Evolutionary conservation across 2,113 vertebrate species (phyloP).

Genomic region (Labeo rohita): DNA sequence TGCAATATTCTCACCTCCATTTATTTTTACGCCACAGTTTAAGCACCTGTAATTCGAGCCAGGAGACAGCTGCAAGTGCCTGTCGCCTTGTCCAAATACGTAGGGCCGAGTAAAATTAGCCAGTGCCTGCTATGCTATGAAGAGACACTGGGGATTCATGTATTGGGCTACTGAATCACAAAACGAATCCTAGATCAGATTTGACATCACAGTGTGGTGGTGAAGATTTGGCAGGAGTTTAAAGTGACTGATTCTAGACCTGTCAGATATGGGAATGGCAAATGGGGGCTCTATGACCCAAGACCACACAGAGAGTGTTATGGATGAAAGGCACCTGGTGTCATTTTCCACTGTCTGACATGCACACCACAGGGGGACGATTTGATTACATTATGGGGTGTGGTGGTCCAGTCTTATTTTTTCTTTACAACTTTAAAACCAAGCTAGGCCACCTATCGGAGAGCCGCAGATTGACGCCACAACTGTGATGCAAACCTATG

Average conservation of each 20-base stretch:
- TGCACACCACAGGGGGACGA: conserved; percentile 26
- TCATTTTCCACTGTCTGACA: conserved; percentile 50
- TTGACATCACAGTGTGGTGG: background rate
- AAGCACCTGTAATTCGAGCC: conserved; percentile 54
- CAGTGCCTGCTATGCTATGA: background rate
- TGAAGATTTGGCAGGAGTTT: background rate
- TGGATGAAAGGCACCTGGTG: conserved; percentile 44
- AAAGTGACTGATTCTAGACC: conserved; percentile 21
- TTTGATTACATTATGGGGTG: conserved; percentile 19
- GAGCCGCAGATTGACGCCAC: background rate
- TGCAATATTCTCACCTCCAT: conserved; percentile 48
- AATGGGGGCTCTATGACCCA: background rate
- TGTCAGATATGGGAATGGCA: conserved; percentile 13
- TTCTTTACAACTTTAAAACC: conserved; percentile 28
- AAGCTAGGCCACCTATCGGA: background rate
- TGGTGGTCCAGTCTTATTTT: background rate
- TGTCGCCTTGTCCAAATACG: conserved; percentile 62
- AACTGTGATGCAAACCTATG: conserved; percentile 8
- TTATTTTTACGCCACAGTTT: conserved; percentile 61
- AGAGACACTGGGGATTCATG: background rate
- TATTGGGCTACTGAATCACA: background rate
- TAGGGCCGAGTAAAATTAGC: conserved; percentile 61
- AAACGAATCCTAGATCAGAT: conserved; percentile 33
- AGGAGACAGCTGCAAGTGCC: conserved; percentile 58
- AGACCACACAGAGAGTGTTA: conserved; percentile 57